Base-by-base conservation (phyloP, 2,888 invertebrate genomes). In the Xestia ashworthii region DNA sequence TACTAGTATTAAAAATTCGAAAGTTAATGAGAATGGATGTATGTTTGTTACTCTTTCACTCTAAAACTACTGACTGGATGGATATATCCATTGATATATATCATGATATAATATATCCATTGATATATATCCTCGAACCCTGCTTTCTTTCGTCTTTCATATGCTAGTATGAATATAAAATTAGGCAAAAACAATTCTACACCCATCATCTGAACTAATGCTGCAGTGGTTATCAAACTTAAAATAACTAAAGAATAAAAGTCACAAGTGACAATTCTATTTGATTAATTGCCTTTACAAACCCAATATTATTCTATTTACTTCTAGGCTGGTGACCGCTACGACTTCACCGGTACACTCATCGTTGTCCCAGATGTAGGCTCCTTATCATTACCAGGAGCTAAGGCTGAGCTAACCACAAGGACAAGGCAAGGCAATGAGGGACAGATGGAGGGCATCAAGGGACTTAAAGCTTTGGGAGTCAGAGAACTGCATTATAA, bases 351-450 rank as follows among this genome's bases (percentile, higher is more conserved):
- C 0, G 99, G 99, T 25, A 98, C 99, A 0, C 96, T 99, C 25
- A 99, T 99, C 91, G 99, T 99, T 3, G 99, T 99, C 0, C 99
- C 99, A 0, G 99, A 99, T 95, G 98, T 99, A 0, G 98, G 98
- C 0, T 98, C 98, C 0, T 93, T 99, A 65, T 97, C 98, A 11
- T 93, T 98, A 84, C 99, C 99, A 0, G 99, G 99, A 5, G 98
- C 98, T 0, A 98, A 98, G 91, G 98, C 99, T 0, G 99, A 99
- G 93, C 97, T 98, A 5, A 98, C 98, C 0, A 97, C 98, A 0
- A 97, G 98, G 22, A 98, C 98, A 74, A 98, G 98, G 87, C 97
- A 97, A 5, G 98, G 97, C 76, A 98, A 98, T 83, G 98, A 98
- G 4, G 97, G 98, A 11, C 98, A 98, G 86, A 97, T 97, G 90